Evolutionary conservation across 2,113 vertebrate species (phyloP).

Genomic region (Lagopus leucura): DNA sequence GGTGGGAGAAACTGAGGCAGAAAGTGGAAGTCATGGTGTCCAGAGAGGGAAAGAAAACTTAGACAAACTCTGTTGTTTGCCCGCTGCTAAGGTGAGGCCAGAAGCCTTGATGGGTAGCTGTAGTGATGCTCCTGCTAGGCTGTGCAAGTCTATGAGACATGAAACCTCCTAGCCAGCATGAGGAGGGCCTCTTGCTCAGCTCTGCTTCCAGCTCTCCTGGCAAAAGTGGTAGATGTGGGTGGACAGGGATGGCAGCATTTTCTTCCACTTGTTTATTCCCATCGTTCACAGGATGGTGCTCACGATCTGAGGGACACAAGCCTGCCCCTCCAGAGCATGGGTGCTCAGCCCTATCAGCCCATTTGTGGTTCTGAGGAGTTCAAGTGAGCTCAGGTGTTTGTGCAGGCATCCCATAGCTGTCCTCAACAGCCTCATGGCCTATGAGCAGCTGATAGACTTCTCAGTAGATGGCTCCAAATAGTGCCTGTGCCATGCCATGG

Average conservation of each 20-base stretch:
- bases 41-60: background rate
- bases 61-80: background rate
- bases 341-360: background rate
- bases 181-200: background rate
- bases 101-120: background rate
- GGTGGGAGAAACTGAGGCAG: background rate
- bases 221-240: background rate
- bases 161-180: background rate
- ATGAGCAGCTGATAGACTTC: background rate
- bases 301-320: accelerated
- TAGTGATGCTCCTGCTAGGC: background rate
- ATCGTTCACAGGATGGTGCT: accelerated
- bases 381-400: no score
- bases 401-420: background rate
- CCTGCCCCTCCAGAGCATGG: background rate
- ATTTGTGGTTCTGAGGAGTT: background rate
- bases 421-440: background rate
- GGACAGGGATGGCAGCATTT: background rate
- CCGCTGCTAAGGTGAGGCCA: background rate
- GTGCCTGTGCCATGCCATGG: background rate
- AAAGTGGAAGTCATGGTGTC: background rate
- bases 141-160: background rate
- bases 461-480: background rate
- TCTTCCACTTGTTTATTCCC: background rate
- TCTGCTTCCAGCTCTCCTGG: background rate